phyloP scores from a whole-genome alignment of 2,797 vertebrate species.

The Acrocephalus scirpaceus region DNA sequence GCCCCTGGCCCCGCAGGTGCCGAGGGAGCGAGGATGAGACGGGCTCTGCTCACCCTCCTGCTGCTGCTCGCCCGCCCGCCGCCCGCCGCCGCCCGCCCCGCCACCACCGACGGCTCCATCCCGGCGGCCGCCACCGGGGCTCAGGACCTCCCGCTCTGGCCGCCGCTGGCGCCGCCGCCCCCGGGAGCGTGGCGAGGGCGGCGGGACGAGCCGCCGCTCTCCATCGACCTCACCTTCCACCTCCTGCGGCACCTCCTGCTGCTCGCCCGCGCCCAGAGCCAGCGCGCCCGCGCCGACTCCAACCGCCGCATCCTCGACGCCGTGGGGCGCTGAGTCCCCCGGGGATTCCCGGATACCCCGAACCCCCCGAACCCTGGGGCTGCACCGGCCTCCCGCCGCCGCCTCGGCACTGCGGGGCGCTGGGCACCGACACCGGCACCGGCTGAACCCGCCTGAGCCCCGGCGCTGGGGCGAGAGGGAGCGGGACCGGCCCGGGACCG shows the following conservation, averaged over 20 bases:
- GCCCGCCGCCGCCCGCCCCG: not conserved
- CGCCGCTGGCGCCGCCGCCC: not conserved
- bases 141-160: not conserved
- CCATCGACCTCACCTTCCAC: conserved; percentile 95
- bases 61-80: not conserved
- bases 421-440: not conserved
- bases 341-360: not conserved
- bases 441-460: not conserved
- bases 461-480: not conserved
- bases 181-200: not conserved
- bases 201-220: conserved; percentile 83
- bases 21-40: not conserved
- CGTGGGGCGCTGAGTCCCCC: conserved; percentile 82
- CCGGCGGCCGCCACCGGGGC: not conserved
- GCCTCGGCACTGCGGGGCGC: conserved; percentile 83
- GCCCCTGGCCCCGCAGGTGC: not conserved
- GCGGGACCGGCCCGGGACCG: not conserved
- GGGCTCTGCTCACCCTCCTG: not conserved
- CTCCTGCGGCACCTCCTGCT: conserved; percentile 92
- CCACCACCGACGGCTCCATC: not conserved
- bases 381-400: conserved; percentile 18
- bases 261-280: conserved; percentile 87
- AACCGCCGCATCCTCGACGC: conserved; percentile 91
- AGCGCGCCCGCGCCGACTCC: conserved; percentile 86
- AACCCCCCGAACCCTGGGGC: not conserved